Conservation (phyloP, 2,113 vertebrate genomes). For the Eleginops maclovinus region DNA sequence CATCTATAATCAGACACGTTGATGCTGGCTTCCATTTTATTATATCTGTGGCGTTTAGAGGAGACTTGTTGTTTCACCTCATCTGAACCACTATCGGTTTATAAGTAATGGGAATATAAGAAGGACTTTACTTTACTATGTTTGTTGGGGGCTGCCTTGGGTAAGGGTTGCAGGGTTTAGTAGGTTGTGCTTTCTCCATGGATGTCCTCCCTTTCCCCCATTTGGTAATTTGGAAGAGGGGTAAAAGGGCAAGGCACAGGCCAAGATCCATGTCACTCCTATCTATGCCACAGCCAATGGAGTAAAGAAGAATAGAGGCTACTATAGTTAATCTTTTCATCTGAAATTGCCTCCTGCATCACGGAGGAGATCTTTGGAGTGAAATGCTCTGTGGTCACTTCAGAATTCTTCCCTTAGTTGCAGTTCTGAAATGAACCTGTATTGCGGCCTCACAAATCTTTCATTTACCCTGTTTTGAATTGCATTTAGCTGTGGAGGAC, state of each 20-base stretch:
- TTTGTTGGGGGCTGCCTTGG: neutral
- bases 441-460: neutral
- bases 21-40: neutral
- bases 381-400: neutral
- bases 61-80: neutral
- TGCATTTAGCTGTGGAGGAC: neutral
- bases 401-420: neutral
- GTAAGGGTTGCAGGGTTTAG: neutral
- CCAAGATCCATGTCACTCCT: neutral
- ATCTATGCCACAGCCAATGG: neutral
- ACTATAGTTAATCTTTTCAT: neutral
- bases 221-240: neutral
- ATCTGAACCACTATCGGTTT: conserved; percentile 10
- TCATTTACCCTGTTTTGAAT: neutral
- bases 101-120: too few relatives aligned
- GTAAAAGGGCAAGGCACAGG: neutral
- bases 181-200: neutral
- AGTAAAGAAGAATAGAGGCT: neutral
- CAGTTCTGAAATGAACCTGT: neutral
- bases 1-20: conserved; percentile 27
- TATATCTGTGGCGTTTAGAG: conserved; percentile 15
- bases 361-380: neutral
- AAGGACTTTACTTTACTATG: neutral
- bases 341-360: neutral
- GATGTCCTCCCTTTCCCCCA: neutral